These are phyloP conservation scores for Athrips mouffetella DNA, from an alignment of 2,888 invertebrate species.

Conservation along the genomic window DNA sequence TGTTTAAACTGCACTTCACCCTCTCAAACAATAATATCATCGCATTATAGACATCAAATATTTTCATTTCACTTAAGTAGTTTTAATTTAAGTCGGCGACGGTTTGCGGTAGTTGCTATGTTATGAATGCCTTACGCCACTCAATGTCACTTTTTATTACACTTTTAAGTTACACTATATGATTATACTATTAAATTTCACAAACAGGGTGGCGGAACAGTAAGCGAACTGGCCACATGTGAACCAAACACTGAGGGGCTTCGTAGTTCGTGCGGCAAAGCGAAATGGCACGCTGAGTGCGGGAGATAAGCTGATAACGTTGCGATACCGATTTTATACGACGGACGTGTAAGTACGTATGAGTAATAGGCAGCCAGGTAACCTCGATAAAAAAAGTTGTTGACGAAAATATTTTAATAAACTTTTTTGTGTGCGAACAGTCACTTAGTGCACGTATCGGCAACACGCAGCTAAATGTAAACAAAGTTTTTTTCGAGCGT, in stretches of 20 bases:
- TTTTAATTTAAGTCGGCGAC: too few relatives aligned
- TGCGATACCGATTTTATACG: constrained; percentile 59
- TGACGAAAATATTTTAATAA: constrained; percentile 14
- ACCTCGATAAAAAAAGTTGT: background rate
- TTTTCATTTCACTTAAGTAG: too few relatives aligned
- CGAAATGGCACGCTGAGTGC: constrained; percentile 63
- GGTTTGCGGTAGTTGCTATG: background rate
- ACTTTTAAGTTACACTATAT: background rate
- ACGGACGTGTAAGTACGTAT: constrained; percentile 40
- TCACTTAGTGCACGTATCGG: constrained; percentile 14
- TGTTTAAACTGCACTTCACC: constrained; percentile 3
- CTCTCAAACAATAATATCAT: constrained; percentile 11
- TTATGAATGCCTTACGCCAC: background rate
- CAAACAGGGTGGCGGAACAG: background rate
- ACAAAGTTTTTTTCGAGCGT: constrained; percentile 23
- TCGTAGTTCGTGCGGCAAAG: constrained; percentile 49
- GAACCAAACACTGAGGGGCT: constrained; percentile 53
- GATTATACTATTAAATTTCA: background rate
- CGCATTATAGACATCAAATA: background rate
- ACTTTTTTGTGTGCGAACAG: constrained; percentile 12
- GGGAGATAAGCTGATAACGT: constrained; percentile 73
- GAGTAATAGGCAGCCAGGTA: background rate
- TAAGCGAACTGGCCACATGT: constrained; percentile 46
- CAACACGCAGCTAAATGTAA: constrained; percentile 11
- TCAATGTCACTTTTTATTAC: background rate